Base-by-base conservation (phyloP, 2,888 invertebrate species). In the Portevinia maculata region DNA sequence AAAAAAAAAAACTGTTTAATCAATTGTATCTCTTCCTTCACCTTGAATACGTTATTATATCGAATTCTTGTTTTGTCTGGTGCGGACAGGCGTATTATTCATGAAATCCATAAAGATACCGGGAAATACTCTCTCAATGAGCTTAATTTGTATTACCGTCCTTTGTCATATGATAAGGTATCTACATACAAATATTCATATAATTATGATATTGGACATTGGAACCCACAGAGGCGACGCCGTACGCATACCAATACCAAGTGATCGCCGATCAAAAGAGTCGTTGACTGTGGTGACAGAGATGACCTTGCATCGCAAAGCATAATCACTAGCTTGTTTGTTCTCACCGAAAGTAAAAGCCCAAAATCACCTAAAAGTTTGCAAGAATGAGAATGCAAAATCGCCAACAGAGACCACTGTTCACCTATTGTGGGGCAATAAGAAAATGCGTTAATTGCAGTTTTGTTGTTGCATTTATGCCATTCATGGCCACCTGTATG, bases 371-470 rank as follows among this genome's bases (percentile, higher is more conserved):
- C n/a, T n/a, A n/a, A n/a, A n/a, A n/a, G n/a, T 13, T 7, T 28
- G 15, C 41, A 34, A 75, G 55, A 70, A 59, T 15, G 37, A 37
- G 67, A 67, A 46, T 30, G 17, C 8, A 30, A 13, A 44, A 60
- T n/a, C 3, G 9, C 37, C 19, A 7, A 19, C 21, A 34, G 41
- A 34, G 57, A 46, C 17, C 52, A 55, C 17, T 53, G 48, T 19
- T 15, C 41, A 55, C 37, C 73, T 55, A 53, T 46, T 55, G 73
- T 73, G 62, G 39, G 41, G 55, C 55, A 59, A 62, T 9, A 44
- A 59, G 46, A 67, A 79, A 79, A 73, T 73, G 67, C 73, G 60
- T 73, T 60, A 67, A 73, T 73, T 79, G 79, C 65, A 60, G 6
- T 1, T 44, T 76, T 62, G 46, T 48, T 55, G 46, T 48, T 57